These are phyloP conservation scores for Craniophora ligustri DNA, from an alignment of 2,888 invertebrate genomes.

Conservation along the genomic window DNA sequence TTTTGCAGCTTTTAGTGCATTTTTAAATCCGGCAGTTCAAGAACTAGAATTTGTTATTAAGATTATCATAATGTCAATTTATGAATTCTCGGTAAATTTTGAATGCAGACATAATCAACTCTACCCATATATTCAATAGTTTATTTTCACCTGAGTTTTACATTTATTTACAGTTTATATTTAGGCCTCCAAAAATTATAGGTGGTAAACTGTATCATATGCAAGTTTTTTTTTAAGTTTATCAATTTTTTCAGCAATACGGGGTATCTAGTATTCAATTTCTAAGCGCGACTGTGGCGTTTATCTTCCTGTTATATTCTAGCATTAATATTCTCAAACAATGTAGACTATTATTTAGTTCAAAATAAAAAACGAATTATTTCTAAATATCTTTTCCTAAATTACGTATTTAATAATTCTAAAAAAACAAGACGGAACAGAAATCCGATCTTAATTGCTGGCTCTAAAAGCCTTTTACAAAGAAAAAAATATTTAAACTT, in stretches of 20 bases:
- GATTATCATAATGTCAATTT: too few relatives aligned
- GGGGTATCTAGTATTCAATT: conserved; percentile 26
- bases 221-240: conserved; percentile 10
- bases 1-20: too few relatives aligned
- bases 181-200: conserved; percentile 13
- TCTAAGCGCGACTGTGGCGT: conserved; percentile 31
- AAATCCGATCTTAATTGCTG: too few relatives aligned
- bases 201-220: not conserved
- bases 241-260: conserved; percentile 7
- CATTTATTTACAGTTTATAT: conserved; percentile 46
- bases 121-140: conserved; percentile 18
- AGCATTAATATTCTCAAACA: not conserved
- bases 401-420: too few relatives aligned
- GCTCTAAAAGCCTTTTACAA: too few relatives aligned
- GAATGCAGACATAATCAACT: conserved; percentile 23
- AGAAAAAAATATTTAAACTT: too few relatives aligned
- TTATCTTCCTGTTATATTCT: conserved; percentile 6
- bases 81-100: conserved; percentile 10
- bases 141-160: conserved; percentile 44
- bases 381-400: too few relatives aligned
- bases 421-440: too few relatives aligned
- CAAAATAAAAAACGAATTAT: too few relatives aligned
- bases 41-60: too few relatives aligned
- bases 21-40: too few relatives aligned
- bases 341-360: too few relatives aligned